Evolutionary conservation across 2,113 vertebrate genomes (phyloP), one percentile per base, ranked within the genome.

Genomic region (Argyrosomus japonicus): DNA sequence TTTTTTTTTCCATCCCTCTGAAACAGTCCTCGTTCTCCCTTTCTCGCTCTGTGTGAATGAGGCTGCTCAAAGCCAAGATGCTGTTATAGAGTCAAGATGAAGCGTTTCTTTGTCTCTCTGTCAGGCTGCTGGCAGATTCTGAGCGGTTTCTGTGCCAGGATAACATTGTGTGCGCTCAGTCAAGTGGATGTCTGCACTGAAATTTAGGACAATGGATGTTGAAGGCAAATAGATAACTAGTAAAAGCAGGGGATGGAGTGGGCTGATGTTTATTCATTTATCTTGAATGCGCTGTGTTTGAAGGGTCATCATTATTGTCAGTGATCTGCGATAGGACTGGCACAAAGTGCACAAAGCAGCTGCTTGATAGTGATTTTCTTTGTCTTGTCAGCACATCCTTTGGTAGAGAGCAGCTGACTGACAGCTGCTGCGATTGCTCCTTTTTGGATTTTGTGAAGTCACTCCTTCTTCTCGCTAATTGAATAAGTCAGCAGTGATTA

Each of bases 361-460:
- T 65, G 83, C 47, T 45, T 10, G 23, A 47, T 47, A 32, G 62
- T 47, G 53, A 43, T 77, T 72, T 32, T 64, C 61, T 81, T 57
- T 86, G 61, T 84, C 71, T 53, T 47, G 70, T 83, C 88, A 89
- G 77, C 77, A 81, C 72, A 82, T 71, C 70, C 54, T 57, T 12
- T 63, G 18, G 40, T 36, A 10, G 65, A 69, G 29, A 72, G 51
- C 83, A 21, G 78, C 75, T 51, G 68, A 72, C 48, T 64, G 81
- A 56, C 80, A 70, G 70, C 18, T 6, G 11, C 23, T 82, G 65
- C 11, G 50, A 67, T 68, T 70, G 75, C 79, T 81, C 63, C 36
- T 85, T 76, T 75, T 82, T 27, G 40, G 32, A 47, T 87, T 72
- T 69, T 71, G 60, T 82, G 32, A 81, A 85, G 61, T 77, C 82